These are phyloP conservation scores for Helicoverpa assulta DNA, from an alignment of 2,888 invertebrate genomes.

Conservation along the genomic window DNA sequence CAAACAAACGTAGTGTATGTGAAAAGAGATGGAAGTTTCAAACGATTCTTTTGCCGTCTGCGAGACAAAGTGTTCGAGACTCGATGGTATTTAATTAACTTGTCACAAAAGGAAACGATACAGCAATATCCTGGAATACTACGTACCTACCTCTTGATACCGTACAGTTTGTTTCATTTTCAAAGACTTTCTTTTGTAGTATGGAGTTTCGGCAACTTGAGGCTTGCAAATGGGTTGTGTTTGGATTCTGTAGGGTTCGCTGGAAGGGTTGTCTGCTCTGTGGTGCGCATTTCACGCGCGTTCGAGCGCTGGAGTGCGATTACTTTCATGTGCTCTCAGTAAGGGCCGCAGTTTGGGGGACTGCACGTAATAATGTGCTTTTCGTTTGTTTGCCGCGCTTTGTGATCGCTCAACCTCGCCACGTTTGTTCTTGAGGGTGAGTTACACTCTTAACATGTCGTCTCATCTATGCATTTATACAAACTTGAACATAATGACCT, in stretches of 20 bases:
- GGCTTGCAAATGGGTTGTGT: conserved; percentile 1
- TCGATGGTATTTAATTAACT: conserved; percentile 6
- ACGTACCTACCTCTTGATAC: background rate
- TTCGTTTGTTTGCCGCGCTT: conserved; percentile 47
- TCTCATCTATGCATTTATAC: background rate
- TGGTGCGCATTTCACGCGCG: conserved; percentile 68
- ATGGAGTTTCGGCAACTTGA: background rate
- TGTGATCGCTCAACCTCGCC: conserved; percentile 52
- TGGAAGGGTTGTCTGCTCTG: conserved; percentile 43
- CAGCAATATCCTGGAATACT: background rate
- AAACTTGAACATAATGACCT: background rate
- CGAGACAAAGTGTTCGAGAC: background rate
- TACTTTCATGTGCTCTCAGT: conserved; percentile 67
- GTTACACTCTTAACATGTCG: conserved; percentile 11
- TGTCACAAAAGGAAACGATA: conserved; percentile 7
- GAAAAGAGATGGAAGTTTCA: background rate
- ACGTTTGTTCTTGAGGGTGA: conserved; percentile 2
- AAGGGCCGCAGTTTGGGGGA: conserved; percentile 45
- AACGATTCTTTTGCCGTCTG: background rate
- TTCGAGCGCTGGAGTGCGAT: conserved; percentile 65
- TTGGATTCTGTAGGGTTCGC: background rate
- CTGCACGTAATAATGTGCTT: conserved; percentile 46
- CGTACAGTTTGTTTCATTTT: background rate
- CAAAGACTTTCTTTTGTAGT: background rate
- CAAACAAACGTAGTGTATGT: background rate